Base-by-base conservation (phyloP, 2,797 vertebrate species). In the Bufotes viridis region DNA sequence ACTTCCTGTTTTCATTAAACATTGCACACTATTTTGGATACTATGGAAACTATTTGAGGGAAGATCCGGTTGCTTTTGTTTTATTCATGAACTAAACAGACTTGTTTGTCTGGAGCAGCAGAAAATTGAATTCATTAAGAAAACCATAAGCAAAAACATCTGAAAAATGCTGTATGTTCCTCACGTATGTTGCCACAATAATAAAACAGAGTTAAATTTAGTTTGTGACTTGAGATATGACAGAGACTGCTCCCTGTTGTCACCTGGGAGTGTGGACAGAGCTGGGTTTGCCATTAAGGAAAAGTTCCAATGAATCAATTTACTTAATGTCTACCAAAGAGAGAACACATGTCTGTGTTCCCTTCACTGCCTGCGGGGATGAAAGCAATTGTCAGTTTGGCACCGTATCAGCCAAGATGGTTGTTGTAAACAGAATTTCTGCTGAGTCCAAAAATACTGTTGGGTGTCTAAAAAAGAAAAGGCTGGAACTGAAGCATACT, bases 1-100 rank as follows among this genome's bases (percentile, higher is more conserved):
- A 78, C 78, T 87, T 89, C 85, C 88, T 87, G 81, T 89, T 87
- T 89, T 86, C 85, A 87, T 82, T 78, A 86, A 89, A 86, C 84
- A 82, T 60, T 78, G 61, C 74, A 82, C 83, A 84, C 85, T 87
- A 87, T 87, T 89, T 87, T 89, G 80, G 88, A 87, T 84, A 26
- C 85, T 89, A 74, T 89, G 81, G 88, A 89, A 89, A 89, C 85
- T 89, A 84, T 89, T 83, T 83, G 53, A 78, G 65, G 85, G 63
- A 87, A 89, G 74, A 89, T 87, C 88, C 63, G 85, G 70, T 82
- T 79, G 75, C 84, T 70, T 89, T 87, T 89, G 81, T 87, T 87
- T 89, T 89, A 83, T 89, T 80, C 65, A 84, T 78, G 79, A 87
- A 80, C 88, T 70, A 87, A 83, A 76, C 75, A 83, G 88, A 87